Evolutionary conservation across 2,888 invertebrate species (phyloP).

Genomic region (Aromia moschata): DNA sequence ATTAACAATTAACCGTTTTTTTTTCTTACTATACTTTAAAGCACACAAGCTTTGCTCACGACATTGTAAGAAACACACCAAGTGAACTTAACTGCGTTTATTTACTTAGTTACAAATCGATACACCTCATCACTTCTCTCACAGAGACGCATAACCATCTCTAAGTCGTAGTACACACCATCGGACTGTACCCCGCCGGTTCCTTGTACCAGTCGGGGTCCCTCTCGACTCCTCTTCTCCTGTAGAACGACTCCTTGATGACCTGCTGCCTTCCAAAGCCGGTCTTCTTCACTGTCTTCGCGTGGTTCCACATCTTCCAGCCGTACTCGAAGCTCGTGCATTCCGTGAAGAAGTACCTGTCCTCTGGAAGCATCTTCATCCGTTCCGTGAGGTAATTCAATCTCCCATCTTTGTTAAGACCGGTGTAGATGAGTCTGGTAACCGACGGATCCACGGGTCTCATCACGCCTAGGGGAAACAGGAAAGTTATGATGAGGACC

Average conservation of each 20-base stretch:
- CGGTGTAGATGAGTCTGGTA: slow-evolving; percentile 62
- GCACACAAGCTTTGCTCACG: too few species aligned
- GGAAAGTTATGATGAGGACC: too few species aligned
- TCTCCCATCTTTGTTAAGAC: slow-evolving; percentile 63
- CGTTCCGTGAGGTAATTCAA: slow-evolving; percentile 65
- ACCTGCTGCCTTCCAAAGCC: slow-evolving; percentile 66
- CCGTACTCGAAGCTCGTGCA: slow-evolving; percentile 68
- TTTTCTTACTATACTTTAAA: too few species aligned
- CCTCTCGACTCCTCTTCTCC: slow-evolving; percentile 66
- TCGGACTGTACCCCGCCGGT: slow-evolving; percentile 61
- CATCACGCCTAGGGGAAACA: slow-evolving; percentile 58
- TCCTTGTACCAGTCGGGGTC: slow-evolving; percentile 68
- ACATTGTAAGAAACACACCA: too few species aligned
- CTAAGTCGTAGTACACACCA: slow-evolving; percentile 51
- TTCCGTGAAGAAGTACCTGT: slow-evolving; percentile 67
- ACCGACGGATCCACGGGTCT: slow-evolving; percentile 65
- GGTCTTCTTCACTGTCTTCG: slow-evolving; percentile 51
- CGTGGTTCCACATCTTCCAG: slow-evolving; percentile 67
- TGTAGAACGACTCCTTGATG: slow-evolving; percentile 68
- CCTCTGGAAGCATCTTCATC: slow-evolving; percentile 66
- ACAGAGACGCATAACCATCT: neutral
- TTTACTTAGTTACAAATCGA: too few species aligned
- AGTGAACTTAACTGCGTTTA: too few species aligned
- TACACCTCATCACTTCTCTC: slow-evolving; percentile 6
- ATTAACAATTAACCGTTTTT: slow-evolving; percentile 6